Percentiles rank a stretch among this genome's conserved stretches.
phyloP scores from a whole-genome alignment of 30 jellyfish, hydroid and myxozoan genomes.

The Pelagia noctiluca region DNA sequence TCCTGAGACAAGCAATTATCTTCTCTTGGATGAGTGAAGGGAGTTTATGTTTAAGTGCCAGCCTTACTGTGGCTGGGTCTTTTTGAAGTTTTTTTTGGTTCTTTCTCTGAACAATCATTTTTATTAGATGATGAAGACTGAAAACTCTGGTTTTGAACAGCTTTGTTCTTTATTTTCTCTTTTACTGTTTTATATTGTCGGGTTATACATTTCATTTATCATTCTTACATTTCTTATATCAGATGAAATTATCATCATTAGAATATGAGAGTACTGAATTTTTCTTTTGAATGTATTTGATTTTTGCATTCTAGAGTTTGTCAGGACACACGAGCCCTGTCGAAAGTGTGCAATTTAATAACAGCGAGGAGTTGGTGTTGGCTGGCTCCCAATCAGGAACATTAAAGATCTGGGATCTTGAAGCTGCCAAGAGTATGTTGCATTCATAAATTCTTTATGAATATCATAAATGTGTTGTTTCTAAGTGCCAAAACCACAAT shows the following conservation, averaged over 20 bases:
- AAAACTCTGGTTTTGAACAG: too few species aligned
- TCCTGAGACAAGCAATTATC: too few species aligned
- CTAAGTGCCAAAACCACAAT: background rate
- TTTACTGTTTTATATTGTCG: too few species aligned
- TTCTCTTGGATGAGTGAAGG: too few species aligned
- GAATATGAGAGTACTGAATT: background rate
- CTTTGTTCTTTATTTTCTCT: too few species aligned
- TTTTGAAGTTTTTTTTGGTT: too few species aligned
- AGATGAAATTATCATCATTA: background rate
- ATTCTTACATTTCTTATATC: too few species aligned
- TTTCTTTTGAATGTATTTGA: background rate
- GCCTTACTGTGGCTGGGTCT: too few species aligned
- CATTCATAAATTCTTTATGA: background rate
- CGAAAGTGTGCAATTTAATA: constrained; percentile 94
- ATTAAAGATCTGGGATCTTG: constrained; percentile 96
- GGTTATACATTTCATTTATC: too few species aligned
- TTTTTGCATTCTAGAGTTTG: constrained; percentile 69
- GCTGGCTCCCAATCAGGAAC: constrained; percentile 99
- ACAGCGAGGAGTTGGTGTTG: constrained; percentile 90
- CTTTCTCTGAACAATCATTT: too few species aligned
- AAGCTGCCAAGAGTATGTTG: constrained; percentile 93
- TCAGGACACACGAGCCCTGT: constrained; percentile 98
- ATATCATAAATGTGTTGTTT: background rate
- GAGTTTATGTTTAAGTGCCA: too few species aligned
- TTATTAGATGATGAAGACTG: too few species aligned